phyloP scores from a whole-genome alignment of 2,888 invertebrate genomes.

The Drosophila subquinaria region DNA sequence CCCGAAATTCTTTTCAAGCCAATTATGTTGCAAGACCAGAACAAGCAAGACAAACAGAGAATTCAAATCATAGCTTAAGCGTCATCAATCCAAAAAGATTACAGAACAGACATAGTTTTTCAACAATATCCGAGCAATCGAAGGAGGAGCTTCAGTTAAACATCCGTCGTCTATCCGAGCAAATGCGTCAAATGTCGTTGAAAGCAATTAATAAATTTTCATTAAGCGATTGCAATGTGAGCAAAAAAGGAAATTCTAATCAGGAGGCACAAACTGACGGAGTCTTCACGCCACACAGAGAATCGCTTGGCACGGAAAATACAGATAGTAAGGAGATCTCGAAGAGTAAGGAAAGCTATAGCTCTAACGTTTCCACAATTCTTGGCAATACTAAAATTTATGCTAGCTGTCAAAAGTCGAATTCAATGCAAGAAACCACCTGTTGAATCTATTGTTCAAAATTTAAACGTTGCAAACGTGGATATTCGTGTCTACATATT shows the following conservation, averaged over 20 bases:
- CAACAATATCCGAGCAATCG: conserved; percentile 75
- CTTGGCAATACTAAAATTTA: conserved; percentile 62
- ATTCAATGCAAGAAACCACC: conserved; percentile 85
- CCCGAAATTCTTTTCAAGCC: conserved; percentile 27
- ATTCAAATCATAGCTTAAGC: conserved; percentile 67
- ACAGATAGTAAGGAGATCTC: conserved; percentile 12
- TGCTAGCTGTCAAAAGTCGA: conserved; percentile 61
- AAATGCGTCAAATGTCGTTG: conserved; percentile 68
- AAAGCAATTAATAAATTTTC: conserved; percentile 50
- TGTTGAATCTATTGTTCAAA: conserved; percentile 73
- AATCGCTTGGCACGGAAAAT: conserved; percentile 1
- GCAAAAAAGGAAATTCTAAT: conserved; percentile 25
- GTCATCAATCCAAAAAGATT: conserved; percentile 78
- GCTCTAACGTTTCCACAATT: conserved; percentile 47
- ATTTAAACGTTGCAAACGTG: conserved; percentile 43
- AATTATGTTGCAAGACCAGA: conserved; percentile 22
- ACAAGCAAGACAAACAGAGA: conserved; percentile 23
- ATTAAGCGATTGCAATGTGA: conserved; percentile 58
- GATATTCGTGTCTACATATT: conserved; percentile 52
- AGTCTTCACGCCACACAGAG: conserved; percentile 1
- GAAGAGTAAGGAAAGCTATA: conserved; percentile 58
- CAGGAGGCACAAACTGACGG: conserved; percentile 13
- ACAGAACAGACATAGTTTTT: conserved; percentile 84
- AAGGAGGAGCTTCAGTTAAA: conserved; percentile 84
- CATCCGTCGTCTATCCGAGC: conserved; percentile 84